phyloP scores from a whole-genome alignment of 2,797 vertebrate species.

The Toxotes lorentzi region DNA sequence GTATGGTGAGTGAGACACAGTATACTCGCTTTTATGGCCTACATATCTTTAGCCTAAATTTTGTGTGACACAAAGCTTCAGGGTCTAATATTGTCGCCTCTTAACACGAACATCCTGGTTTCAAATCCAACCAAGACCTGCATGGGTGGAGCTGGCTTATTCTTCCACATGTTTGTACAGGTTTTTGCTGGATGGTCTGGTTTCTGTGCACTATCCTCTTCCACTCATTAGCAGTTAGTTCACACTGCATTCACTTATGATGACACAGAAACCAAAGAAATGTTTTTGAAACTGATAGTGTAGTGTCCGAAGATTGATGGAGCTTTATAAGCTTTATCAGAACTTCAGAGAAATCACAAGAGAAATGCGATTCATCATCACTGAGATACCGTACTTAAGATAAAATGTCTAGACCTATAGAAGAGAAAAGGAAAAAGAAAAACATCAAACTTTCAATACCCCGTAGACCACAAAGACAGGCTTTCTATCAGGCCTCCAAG shows the following conservation, averaged over 20 bases:
- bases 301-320: conserved; percentile 44
- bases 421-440: conserved; percentile 44
- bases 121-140: background rate
- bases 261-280: conserved; percentile 42
- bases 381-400: conserved; percentile 45
- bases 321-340: conserved; percentile 53
- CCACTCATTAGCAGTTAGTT: conserved; percentile 50
- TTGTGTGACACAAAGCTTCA: background rate
- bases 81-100: background rate
- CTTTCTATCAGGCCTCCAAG: conserved; percentile 77
- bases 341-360: conserved; percentile 38
- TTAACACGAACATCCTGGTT: conserved; percentile 5
- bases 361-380: conserved; percentile 54
- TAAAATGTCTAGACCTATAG: conserved; percentile 66
- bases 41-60: background rate
- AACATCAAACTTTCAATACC: conserved; percentile 75
- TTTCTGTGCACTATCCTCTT: conserved; percentile 31
- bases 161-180: background rate
- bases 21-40: background rate
- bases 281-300: conserved; percentile 26
- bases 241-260: conserved; percentile 31
- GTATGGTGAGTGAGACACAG: background rate
- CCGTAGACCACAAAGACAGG: conserved; percentile 60
- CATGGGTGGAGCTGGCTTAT: background rate
- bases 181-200: conserved; percentile 22